phyloP scores from a whole-genome alignment of 2,113 vertebrate species.

The Pygoscelis antarcticus region DNA sequence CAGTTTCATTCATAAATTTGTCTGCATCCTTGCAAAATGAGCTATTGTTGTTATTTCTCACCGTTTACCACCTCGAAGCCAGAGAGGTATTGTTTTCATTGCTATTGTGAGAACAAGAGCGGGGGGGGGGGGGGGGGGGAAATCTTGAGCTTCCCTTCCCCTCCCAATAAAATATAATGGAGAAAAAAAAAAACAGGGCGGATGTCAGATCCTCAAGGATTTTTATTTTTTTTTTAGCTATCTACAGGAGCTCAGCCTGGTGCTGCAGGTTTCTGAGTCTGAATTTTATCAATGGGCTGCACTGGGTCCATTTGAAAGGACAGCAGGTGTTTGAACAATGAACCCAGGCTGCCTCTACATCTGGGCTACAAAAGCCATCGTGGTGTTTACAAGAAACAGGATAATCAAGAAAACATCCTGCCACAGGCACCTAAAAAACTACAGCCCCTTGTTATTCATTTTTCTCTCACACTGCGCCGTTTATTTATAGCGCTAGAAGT shows the following conservation, averaged over 20 bases:
- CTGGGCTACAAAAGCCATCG: conserved; percentile 72
- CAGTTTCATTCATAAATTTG: conserved; percentile 50
- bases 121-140: too few species aligned
- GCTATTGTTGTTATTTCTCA: conserved; percentile 49
- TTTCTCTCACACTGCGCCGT: conserved; percentile 67
- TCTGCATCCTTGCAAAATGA: background rate
- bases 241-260: background rate
- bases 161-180: conserved; percentile 42
- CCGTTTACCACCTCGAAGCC: background rate
- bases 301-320: conserved; percentile 35
- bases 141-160: conserved; percentile 19
- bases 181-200: background rate
- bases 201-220: conserved; percentile 42
- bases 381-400: conserved; percentile 73
- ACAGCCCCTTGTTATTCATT: conserved; percentile 54
- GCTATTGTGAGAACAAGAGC: conserved; percentile 49
- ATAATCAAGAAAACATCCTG: conserved; percentile 82
- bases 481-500: conserved; percentile 77
- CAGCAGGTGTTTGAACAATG: conserved; percentile 83
- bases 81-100: conserved; percentile 63
- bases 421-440: conserved; percentile 47
- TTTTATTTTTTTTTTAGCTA: background rate
- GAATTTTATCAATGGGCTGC: conserved; percentile 70
- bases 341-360: conserved; percentile 63
- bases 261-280: background rate